These are phyloP conservation scores for Pogonognathellus flavescens DNA, from an alignment of 1,140 invertebrate species.

Conservation along the genomic window DNA sequence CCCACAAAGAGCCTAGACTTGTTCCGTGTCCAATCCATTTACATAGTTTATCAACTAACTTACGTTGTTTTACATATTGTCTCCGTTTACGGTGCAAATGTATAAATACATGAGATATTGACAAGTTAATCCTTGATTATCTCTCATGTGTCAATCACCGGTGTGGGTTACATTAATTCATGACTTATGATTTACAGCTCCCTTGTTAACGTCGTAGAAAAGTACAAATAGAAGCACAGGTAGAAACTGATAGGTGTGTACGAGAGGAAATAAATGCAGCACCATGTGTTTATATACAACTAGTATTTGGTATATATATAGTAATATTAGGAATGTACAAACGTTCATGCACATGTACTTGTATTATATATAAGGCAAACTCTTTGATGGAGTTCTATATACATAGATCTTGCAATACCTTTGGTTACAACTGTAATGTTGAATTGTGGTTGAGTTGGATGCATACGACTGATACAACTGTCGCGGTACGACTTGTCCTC, in stretches of 20 bases:
- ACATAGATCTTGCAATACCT: not conserved
- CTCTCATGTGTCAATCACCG: conserved; percentile 58
- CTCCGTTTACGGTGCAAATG: not conserved
- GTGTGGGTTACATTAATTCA: conserved; percentile 36
- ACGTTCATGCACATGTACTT: not conserved
- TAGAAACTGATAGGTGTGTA: not conserved
- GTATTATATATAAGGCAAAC: not conserved
- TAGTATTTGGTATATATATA: not conserved
- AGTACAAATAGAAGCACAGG: not conserved
- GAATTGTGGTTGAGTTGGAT: not conserved
- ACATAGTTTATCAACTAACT: conserved; percentile 21
- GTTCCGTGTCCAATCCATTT: conserved; percentile 35
- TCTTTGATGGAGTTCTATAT: not conserved
- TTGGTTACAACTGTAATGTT: not conserved
- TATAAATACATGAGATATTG: conserved; percentile 58
- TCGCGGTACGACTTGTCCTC: conserved; percentile 20
- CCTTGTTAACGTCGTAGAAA: not conserved
- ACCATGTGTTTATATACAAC: not conserved
- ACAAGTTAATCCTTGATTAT: conserved; percentile 65
- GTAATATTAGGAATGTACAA: too few relatives aligned
- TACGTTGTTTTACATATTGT: not conserved
- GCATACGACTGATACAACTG: not conserved
- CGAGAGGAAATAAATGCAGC: not conserved
- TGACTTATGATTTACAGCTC: conserved; percentile 35
- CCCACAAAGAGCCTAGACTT: conserved; percentile 6